These are phyloP conservation scores for Ciconia stormi DNA, from an alignment of 2,113 vertebrate species.

Conservation along the genomic window DNA sequence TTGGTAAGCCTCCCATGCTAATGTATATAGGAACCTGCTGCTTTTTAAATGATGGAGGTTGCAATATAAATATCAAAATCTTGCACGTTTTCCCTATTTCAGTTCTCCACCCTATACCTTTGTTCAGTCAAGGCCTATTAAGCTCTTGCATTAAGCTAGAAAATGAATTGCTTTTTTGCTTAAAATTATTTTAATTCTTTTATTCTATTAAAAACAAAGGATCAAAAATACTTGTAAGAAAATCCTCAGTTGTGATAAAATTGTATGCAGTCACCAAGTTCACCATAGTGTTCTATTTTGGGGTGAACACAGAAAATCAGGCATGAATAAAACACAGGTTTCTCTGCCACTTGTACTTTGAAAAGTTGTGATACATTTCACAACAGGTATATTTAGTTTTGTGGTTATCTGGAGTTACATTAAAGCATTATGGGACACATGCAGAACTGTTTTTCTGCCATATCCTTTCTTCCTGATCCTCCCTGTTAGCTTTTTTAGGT, in stretches of 20 bases:
- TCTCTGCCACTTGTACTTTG: background rate
- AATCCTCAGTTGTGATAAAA: background rate
- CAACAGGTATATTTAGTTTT: background rate
- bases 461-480: background rate
- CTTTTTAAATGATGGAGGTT: background rate
- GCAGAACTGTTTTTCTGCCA: background rate
- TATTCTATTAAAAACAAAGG: background rate
- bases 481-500: background rate
- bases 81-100: background rate
- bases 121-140: background rate
- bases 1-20: background rate
- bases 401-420: background rate
- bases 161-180: background rate
- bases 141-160: background rate
- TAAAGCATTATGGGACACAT: background rate
- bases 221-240: background rate
- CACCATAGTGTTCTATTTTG: background rate
- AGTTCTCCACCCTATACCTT: rapidly evolving
- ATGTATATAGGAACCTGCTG: background rate
- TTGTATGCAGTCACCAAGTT: background rate
- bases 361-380: background rate
- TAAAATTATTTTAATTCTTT: background rate
- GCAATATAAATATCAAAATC: background rate
- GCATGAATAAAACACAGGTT: background rate
- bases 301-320: rapidly evolving